Conservation (phyloP, 2,797 vertebrate species). For the Benthosema pterotum region DNA sequence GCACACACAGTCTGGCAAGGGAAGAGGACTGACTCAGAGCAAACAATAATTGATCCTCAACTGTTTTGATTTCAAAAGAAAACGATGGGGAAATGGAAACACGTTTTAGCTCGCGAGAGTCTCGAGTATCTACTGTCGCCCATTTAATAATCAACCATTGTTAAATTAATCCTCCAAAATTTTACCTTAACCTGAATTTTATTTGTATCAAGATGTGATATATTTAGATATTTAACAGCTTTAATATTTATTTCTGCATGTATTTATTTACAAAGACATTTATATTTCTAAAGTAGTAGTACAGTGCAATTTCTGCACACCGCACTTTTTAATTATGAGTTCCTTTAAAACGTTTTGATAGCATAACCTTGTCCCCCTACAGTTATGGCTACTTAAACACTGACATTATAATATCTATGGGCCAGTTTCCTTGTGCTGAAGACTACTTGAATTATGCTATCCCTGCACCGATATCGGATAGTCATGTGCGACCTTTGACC, state of each 20-base stretch:
- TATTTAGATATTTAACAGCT: slow-evolving; percentile 79
- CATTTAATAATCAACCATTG: slow-evolving; percentile 31
- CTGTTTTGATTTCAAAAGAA: slow-evolving; percentile 33
- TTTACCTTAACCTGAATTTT: slow-evolving; percentile 60
- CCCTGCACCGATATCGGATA: slow-evolving; percentile 32
- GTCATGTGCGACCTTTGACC: slow-evolving; percentile 35
- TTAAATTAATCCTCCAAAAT: slow-evolving; percentile 43
- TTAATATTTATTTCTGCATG: slow-evolving; percentile 80
- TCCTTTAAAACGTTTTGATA: slow-evolving; percentile 64
- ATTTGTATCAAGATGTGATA: slow-evolving; percentile 76
- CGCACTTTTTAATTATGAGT: slow-evolving; percentile 82
- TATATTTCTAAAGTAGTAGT: slow-evolving; percentile 83
- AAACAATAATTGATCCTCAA: slow-evolving; percentile 44
- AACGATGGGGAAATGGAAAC: slow-evolving; percentile 5
- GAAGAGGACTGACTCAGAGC: slow-evolving; percentile 38
- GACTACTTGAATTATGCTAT: slow-evolving; percentile 64
- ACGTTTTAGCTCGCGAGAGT: slow-evolving; percentile 45
- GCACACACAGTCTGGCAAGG: slow-evolving; percentile 49
- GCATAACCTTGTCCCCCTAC: slow-evolving; percentile 39
- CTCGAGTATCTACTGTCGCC: slow-evolving; percentile 46
- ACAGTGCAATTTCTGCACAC: slow-evolving; percentile 83
- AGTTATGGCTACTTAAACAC: slow-evolving; percentile 35
- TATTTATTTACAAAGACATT: slow-evolving; percentile 84
- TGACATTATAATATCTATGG: slow-evolving; percentile 31
- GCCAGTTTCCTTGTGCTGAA: slow-evolving; percentile 60